Conservation (phyloP, 2,797 vertebrate species). For the Arctocebus calabarensis region DNA sequence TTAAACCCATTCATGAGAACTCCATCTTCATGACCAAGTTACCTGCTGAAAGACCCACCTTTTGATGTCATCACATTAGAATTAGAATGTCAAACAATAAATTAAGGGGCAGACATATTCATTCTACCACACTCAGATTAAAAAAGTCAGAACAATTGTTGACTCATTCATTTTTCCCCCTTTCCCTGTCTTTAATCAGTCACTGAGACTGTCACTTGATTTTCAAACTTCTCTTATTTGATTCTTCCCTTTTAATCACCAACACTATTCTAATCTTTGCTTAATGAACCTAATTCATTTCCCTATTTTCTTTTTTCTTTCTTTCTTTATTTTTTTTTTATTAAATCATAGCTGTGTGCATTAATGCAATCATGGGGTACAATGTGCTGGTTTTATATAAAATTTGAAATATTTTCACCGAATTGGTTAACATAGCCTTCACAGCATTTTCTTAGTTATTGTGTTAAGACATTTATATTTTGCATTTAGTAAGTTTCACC, state of each 20-base stretch:
- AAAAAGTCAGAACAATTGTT: not conserved
- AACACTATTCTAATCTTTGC: not conserved
- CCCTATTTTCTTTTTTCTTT: no score
- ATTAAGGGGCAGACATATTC: not conserved
- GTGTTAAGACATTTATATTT: no score
- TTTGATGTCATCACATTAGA: no score
- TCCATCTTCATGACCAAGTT: not conserved
- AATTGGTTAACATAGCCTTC: no score
- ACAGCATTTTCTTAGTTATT: no score
- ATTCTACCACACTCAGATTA: not conserved
- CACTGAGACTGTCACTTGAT: not conserved
- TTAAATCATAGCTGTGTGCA: no score
- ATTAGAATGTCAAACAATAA: not conserved
- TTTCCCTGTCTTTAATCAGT: slow-evolving; percentile 2
- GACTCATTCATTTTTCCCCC: not conserved
- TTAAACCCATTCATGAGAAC: not conserved
- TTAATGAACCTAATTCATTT: no score
- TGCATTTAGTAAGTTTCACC: no score
- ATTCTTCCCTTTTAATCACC: not conserved
- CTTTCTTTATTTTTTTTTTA: no score
- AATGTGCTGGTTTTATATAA: no score
- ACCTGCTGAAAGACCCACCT: not conserved
- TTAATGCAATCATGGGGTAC: no score
- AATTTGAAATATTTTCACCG: no score
- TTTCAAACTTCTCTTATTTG: not conserved